Evolutionary conservation across 2,888 invertebrate species (phyloP), one percentile per base, ranked within the genome.

Genomic region (Acrobasis repandana): DNA sequence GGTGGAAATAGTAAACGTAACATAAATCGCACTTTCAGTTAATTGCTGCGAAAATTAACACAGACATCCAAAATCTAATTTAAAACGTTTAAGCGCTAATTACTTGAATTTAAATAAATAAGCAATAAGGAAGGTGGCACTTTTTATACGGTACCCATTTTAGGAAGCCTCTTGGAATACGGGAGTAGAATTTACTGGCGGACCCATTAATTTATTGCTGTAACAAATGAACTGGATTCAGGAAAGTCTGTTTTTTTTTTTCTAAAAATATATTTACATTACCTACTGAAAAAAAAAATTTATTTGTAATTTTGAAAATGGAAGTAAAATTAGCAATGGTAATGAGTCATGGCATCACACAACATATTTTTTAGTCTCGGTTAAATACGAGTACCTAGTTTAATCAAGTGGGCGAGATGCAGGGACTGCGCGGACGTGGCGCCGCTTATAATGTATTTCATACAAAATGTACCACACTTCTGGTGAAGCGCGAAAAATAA

Each of bases 51-150:
- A 14, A 48, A 20, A 14, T 77, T 77, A 38, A 58, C 34, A 34
- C 10, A 38, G 33, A n/a, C 33, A 14, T 49, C 20, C 38, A 15
- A 49, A 58, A 18, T 20, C 16, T 38, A 49, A 64, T 59, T 33
- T 61, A 51, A 62, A 63, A 63, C 20, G 56, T 46, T 15, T 43
- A 51, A 49, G 50, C 48, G 70, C 72, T 81, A 81, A 82, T 82
- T 80, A 76, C 69, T 63, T 36, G 68, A 73, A 82, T 82, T 80
- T 80, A 76, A 82, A 82, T 80, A 81, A 80, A 82, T 76, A 81
- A 73, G 73, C 77, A 74, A 75, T 79, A 74, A 76, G 73, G 69
- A 66, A 68, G 67, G 63, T 68, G 66, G 64, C 70, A 67, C 67
- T 64, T 73, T 76, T 75, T 73, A 68, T 71, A 62, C 63, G 61